A percentile compares a stretch with the other conserved stretches of the same genome.
Conservation (phyloP, 1,140 invertebrate species). For the Zaprionus davidi region DNA sequence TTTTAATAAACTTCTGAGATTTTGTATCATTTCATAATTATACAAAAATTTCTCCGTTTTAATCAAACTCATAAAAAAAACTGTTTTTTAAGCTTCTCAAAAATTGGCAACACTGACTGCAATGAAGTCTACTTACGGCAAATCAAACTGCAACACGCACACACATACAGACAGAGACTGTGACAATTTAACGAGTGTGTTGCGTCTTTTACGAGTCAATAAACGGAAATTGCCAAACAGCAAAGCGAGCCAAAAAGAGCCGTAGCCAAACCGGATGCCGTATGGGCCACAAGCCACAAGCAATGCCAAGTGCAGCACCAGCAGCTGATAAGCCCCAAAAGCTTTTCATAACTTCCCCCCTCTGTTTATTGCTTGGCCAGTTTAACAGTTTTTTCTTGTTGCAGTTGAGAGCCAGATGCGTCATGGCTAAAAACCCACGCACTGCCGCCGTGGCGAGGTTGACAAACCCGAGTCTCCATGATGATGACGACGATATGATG, state of each 20-base stretch:
- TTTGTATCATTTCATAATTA: no score
- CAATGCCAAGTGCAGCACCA: conserved; percentile 52
- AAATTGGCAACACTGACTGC: conserved; percentile 4
- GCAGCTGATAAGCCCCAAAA: conserved; percentile 35
- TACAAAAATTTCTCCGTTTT: no score
- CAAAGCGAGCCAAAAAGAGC: conserved; percentile 35
- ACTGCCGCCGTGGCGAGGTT: conserved; percentile 24
- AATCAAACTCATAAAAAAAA: no score
- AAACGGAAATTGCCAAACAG: conserved; percentile 54
- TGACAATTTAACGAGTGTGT: conserved; percentile 42
- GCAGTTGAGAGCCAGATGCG: conserved; percentile 32
- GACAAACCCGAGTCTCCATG: conserved; percentile 33
- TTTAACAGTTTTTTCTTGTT: conserved; percentile 20
- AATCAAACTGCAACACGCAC: conserved; percentile 33
- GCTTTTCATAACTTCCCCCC: conserved; percentile 27
- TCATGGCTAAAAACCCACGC: conserved; percentile 39
- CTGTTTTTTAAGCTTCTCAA: neutral
- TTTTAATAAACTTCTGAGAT: no score
- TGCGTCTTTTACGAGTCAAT: conserved; percentile 56
- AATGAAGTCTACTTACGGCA: conserved; percentile 19
- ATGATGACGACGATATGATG: neutral
- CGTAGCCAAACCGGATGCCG: conserved; percentile 45
- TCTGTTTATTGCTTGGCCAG: conserved; percentile 25
- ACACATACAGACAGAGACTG: conserved; percentile 6
- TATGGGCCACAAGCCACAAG: conserved; percentile 46